A percentile compares a stretch with the other conserved stretches of the same genome.
phyloP scores from a whole-genome alignment of 2,113 vertebrate species.

The Climacteris rufus region DNA sequence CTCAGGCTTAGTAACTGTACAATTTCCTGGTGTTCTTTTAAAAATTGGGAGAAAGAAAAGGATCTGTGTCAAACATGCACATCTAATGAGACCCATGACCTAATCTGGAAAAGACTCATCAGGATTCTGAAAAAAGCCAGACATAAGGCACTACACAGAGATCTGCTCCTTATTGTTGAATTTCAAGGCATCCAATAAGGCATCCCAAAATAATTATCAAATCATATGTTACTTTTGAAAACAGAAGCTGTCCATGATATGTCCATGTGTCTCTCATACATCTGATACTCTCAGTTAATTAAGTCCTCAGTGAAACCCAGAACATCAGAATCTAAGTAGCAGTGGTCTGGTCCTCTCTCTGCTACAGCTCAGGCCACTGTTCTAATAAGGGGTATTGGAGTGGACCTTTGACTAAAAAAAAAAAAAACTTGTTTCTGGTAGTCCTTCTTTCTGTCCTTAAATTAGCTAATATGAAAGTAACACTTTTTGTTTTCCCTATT shows the following conservation, averaged over 20 bases:
- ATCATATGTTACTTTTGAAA: background rate
- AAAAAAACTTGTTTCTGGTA: background rate
- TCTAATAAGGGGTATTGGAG: background rate
- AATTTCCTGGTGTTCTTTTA: slow-evolving; percentile 55
- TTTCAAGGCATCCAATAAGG: background rate
- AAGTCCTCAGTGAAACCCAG: background rate
- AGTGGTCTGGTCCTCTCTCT: background rate
- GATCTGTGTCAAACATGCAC: slow-evolving; percentile 14
- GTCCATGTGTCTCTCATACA: background rate
- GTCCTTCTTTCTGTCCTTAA: background rate
- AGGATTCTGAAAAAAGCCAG: slow-evolving; percentile 7
- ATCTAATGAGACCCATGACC: slow-evolving; percentile 28
- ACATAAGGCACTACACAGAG: background rate
- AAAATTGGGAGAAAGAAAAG: slow-evolving; percentile 17
- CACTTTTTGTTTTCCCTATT: background rate
- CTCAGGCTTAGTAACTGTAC: slow-evolving; percentile 30
- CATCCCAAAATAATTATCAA: background rate
- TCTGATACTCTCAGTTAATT: background rate
- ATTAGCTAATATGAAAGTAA: background rate
- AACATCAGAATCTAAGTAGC: background rate
- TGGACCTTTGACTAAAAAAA: background rate
- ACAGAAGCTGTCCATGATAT: background rate
- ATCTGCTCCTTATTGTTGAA: background rate
- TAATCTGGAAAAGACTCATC: slow-evolving; percentile 2
- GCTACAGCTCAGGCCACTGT: background rate